Percentiles rank a stretch among this genome's conserved stretches.
Conservation (phyloP, 2,113 vertebrate genomes). For the Gobiocypris rarus region DNA sequence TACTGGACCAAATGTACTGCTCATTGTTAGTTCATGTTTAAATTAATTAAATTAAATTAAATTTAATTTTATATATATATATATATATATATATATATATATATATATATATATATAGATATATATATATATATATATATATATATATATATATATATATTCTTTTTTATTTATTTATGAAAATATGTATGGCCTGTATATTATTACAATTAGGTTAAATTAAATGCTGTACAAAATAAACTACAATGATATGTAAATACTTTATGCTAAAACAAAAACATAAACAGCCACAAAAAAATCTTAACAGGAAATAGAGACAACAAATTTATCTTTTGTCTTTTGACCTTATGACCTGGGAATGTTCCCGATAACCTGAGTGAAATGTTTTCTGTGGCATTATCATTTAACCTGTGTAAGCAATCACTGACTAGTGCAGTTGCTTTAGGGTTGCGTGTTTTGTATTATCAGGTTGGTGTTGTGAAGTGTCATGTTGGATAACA, state of each 20-base stretch:
- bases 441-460: conserved; percentile 25
- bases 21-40: no score
- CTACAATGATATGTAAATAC: no score
- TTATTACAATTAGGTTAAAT: neutral
- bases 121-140: no score
- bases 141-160: no score
- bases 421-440: conserved; percentile 1
- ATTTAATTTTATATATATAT: no score
- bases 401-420: neutral
- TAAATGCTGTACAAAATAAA: neutral
- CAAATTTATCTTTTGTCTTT: neutral
- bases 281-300: neutral
- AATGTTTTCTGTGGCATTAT: neutral
- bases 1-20: no score
- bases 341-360: neutral
- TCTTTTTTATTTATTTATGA: neutral
- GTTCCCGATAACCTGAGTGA: neutral
- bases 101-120: no score
- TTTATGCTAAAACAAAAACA: no score
- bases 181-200: neutral
- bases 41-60: no score
- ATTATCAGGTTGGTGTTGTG: conserved; percentile 28
- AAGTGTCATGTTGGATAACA: neutral
- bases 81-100: no score
- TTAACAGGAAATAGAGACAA: neutral